Percentiles rank a stretch among this genome's conserved stretches.
These are phyloP conservation scores for Dicrurus megarhynchus DNA, from an alignment of 2,113 vertebrate genomes.

Conservation along the genomic window DNA sequence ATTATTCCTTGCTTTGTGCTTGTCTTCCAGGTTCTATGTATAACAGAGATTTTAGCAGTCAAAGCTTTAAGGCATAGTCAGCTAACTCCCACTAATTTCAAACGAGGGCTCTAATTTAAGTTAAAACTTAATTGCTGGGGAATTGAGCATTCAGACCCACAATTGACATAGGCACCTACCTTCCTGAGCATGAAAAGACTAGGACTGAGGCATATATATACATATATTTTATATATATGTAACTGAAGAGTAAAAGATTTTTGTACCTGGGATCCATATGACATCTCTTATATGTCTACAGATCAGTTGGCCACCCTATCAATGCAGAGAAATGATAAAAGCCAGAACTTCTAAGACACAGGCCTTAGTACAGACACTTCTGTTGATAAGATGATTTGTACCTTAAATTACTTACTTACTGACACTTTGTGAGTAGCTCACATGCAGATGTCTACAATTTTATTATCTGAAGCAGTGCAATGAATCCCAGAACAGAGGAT, in stretches of 20 bases:
- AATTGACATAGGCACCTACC: background rate
- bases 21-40: background rate
- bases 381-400: background rate
- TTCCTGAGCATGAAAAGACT: background rate
- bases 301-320: background rate
- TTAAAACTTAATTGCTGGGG: background rate
- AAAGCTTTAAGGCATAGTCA: background rate
- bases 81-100: background rate
- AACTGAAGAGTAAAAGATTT: background rate
- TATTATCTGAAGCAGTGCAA: background rate
- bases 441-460: background rate
- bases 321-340: background rate
- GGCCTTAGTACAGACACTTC: background rate
- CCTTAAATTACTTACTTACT: background rate
- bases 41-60: background rate
- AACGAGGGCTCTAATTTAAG: background rate
- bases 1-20: background rate
- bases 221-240: background rate
- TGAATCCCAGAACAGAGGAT: background rate
- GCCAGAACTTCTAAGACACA: background rate
- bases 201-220: background rate
- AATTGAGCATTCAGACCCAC: background rate
- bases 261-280: background rate
- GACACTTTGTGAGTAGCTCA: background rate
- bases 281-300: background rate